A percentile compares a stretch with the other conserved stretches of the same genome.
Conservation (phyloP, 2,888 invertebrate genomes). For the Ectropis crepuscularia region DNA sequence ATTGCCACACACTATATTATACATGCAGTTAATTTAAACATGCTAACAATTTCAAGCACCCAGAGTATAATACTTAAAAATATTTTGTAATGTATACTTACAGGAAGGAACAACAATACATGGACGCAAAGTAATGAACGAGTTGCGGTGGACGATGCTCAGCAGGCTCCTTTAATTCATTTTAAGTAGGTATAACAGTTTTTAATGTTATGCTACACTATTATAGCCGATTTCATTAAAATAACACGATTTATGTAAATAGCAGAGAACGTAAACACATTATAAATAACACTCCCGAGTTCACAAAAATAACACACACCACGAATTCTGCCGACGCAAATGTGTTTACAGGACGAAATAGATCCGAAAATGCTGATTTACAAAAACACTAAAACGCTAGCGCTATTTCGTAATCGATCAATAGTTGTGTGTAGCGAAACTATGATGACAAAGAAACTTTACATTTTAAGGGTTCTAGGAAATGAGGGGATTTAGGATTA, state of each 20-base stretch:
- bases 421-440: constrained; percentile 69
- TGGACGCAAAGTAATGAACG: constrained; percentile 72
- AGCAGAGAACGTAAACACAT: constrained; percentile 62
- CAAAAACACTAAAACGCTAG: constrained; percentile 57
- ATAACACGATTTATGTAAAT: constrained; percentile 49
- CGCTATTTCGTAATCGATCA: constrained; percentile 83
- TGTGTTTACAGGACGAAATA: constrained; percentile 43
- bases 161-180: constrained; percentile 58
- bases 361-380: constrained; percentile 34
- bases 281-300: constrained; percentile 53
- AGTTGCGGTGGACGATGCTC: constrained; percentile 44
- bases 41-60: no score
- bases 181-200: constrained; percentile 48
- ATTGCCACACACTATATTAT: no score
- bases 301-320: constrained; percentile 34
- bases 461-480: constrained; percentile 43
- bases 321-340: constrained; percentile 41
- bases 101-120: constrained; percentile 85
- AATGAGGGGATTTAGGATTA: constrained; percentile 39
- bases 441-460: constrained; percentile 80
- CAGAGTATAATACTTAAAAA: not conserved
- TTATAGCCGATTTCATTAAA: constrained; percentile 52
- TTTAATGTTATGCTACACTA: constrained; percentile 4
- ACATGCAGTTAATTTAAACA: not conserved
- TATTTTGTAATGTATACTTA: constrained; percentile 60